A percentile compares a stretch with the other conserved stretches of the same genome.
Evolutionary conservation across 1,140 invertebrate genomes (phyloP).

Genomic region (Cotesia glomerata): DNA sequence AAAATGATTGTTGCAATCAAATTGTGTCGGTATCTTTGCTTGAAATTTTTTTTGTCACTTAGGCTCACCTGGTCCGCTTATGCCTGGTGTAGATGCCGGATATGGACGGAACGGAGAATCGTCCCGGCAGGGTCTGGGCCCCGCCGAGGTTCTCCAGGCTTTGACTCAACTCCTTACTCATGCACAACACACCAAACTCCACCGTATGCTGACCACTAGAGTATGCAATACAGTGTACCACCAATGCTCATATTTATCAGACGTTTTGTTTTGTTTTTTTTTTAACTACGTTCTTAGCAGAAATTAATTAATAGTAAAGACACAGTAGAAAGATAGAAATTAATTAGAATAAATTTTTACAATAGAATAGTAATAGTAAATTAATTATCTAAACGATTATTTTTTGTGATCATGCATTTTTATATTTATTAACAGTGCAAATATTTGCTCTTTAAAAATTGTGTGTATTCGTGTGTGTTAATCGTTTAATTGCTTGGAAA

Average conservation of each 20-base stretch:
- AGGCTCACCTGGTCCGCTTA: constrained; percentile 67
- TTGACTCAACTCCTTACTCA: constrained; percentile 67
- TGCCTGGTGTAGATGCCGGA: constrained; percentile 67
- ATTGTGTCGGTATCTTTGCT: constrained; percentile 29
- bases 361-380: no score
- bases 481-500: no score
- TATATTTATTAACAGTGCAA: no score
- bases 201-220: constrained; percentile 65
- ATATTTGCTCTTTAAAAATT: no score
- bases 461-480: no score
- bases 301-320: not conserved
- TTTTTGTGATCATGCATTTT: no score
- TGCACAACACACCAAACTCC: constrained; percentile 65
- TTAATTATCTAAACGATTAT: no score
- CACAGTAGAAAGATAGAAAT: not conserved
- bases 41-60: constrained; percentile 33
- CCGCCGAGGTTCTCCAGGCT: constrained; percentile 67
- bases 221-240: constrained; percentile 64
- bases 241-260: constrained; percentile 57
- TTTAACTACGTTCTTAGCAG: not conserved
- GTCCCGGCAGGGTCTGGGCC: constrained; percentile 65
- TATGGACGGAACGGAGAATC: constrained; percentile 64
- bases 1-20: no score
- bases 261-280: constrained; percentile 24
- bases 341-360: not conserved